Percentiles rank a stretch among this genome's conserved stretches.
Conservation (phyloP, 2,797 vertebrate species). For the Taeniopygia guttata region DNA sequence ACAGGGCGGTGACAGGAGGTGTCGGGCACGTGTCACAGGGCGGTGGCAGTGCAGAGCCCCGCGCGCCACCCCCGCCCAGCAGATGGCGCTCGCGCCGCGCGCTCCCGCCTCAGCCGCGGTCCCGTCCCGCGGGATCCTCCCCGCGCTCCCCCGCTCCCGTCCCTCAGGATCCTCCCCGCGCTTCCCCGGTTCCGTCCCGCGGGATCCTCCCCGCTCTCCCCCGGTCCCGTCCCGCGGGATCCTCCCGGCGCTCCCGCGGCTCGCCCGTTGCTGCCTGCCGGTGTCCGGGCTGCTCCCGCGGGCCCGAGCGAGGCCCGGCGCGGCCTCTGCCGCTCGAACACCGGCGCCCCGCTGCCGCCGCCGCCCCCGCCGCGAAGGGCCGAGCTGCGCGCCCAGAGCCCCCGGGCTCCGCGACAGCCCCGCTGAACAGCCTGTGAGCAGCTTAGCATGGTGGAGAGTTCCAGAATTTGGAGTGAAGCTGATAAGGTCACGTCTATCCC, state of each 20-base stretch:
- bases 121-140: no score
- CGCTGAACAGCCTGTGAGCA: background rate
- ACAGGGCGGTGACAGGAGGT: no score
- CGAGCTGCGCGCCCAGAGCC: background rate
- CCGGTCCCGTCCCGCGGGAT: background rate
- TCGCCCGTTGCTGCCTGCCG: background rate
- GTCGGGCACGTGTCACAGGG: background rate
- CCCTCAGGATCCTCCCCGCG: no score
- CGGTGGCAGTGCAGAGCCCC: accelerated
- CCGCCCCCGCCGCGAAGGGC: accelerated
- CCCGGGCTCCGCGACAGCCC: no score
- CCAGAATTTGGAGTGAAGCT: background rate
- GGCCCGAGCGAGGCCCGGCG: background rate
- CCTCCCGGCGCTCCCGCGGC: background rate
- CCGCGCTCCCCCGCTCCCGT: no score
- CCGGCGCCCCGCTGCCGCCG: no score
- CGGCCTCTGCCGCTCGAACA: background rate
- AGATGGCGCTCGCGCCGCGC: background rate
- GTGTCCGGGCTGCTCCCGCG: background rate
- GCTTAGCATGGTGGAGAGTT: background rate
- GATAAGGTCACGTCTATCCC: background rate
- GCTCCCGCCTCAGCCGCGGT: background rate
- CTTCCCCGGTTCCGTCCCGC: background rate
- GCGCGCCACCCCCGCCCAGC: background rate
- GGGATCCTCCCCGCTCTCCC: background rate